Percentiles rank a stretch among this genome's conserved stretches.
Conservation (phyloP, 2,797 vertebrate species). For the Myripristis jacobus region DNA sequence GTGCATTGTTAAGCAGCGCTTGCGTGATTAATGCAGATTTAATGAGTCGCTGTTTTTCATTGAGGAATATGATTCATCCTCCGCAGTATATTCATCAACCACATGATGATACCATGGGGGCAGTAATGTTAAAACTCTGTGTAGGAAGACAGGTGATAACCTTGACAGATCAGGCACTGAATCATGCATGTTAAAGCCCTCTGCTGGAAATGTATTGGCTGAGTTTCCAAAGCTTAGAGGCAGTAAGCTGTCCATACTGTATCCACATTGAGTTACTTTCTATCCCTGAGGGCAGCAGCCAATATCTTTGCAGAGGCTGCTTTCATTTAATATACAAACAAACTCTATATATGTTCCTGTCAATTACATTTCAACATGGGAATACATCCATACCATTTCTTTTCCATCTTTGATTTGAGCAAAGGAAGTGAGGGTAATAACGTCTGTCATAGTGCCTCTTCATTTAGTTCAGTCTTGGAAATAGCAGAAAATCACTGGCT, state of each 20-base stretch:
- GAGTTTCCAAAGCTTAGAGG: not conserved
- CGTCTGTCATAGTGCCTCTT: constrained; percentile 33
- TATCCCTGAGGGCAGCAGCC: not conserved
- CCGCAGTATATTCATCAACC: constrained; percentile 9
- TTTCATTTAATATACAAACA: constrained; percentile 5
- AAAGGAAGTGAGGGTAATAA: constrained; percentile 59
- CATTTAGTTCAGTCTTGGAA: constrained; percentile 57
- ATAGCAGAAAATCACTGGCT: constrained; percentile 74
- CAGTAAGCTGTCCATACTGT: constrained; percentile 14
- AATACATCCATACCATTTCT: constrained; percentile 14
- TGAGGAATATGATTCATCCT: constrained; percentile 35
- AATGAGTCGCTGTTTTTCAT: constrained; percentile 51
- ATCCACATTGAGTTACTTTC: constrained; percentile 3
- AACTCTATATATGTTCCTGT: not conserved
- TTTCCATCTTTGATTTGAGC: constrained; percentile 27
- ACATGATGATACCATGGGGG: constrained; percentile 29
- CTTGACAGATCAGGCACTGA: constrained; percentile 12
- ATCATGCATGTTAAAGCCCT: constrained; percentile 33
- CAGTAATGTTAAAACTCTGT: constrained; percentile 35
- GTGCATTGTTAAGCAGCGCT: constrained; percentile 36
- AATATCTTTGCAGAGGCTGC: not conserved
- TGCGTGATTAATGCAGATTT: constrained; percentile 53
- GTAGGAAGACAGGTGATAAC: constrained; percentile 30
- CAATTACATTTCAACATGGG: constrained; percentile 9
- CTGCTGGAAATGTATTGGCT: not conserved